Evolutionary conservation across 1,140 invertebrate genomes (phyloP).

Genomic region (Dryas iulia): DNA sequence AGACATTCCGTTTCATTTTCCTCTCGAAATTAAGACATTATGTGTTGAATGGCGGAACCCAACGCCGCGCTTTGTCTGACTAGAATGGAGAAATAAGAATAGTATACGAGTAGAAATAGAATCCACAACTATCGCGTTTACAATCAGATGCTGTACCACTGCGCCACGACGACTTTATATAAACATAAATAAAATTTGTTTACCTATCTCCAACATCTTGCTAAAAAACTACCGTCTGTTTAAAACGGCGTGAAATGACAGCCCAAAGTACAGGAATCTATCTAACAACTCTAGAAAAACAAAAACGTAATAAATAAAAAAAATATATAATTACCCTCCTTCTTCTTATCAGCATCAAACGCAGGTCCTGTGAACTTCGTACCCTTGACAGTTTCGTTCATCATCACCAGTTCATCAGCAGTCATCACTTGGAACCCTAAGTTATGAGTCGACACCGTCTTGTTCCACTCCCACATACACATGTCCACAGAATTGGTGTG

Average conservation of each 20-base stretch:
- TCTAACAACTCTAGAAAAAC: not conserved
- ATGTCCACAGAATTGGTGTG: slow-evolving; percentile 47
- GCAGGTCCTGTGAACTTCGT: slow-evolving; percentile 65
- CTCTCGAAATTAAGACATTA: not conserved
- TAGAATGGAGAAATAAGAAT: too few species aligned
- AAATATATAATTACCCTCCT: slow-evolving; percentile 54
- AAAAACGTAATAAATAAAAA: not conserved
- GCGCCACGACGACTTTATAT: too few species aligned
- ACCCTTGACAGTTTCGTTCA: slow-evolving; percentile 56
- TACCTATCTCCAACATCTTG: too few species aligned
- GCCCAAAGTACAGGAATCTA: too few species aligned
- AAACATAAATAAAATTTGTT: too few species aligned
- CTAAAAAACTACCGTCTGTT: too few species aligned
- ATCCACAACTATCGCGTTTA: too few species aligned
- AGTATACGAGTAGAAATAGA: too few species aligned
- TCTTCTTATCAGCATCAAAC: slow-evolving; percentile 68
- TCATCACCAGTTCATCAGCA: slow-evolving; percentile 48
- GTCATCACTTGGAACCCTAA: slow-evolving; percentile 66
- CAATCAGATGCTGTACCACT: too few species aligned
- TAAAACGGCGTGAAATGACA: too few species aligned
- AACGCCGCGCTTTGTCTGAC: not conserved
- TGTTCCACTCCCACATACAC: slow-evolving; percentile 77
- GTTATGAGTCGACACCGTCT: slow-evolving; percentile 54
- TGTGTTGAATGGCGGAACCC: not conserved
- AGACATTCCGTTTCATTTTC: not conserved